Evolutionary conservation across 1,140 invertebrate species (phyloP), one percentile per base, ranked within the genome.

Genomic region (Zaprionus africanus): DNA sequence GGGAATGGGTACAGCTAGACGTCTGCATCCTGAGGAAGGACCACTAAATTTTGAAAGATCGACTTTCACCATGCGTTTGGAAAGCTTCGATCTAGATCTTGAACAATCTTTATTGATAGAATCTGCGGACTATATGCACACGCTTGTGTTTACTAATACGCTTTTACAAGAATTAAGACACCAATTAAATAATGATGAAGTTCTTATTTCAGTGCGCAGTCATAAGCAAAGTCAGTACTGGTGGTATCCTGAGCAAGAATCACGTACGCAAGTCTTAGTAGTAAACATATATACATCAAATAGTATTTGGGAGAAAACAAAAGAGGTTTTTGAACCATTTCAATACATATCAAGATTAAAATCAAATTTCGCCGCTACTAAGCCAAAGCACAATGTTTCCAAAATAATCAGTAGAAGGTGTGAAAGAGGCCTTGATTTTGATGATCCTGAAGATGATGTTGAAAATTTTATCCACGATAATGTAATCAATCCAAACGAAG

Each of bases 221-320:
- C 74, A 77, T 34, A 79, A 68, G 28, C 60, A 68, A 15, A 79
- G 41, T 34, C 68, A 67, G 15, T 79, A 77, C 56, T 79, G 75
- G 78, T 79, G 75, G 69, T 79, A 77, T 28, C 78, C 78, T 1
- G 75, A 79, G 24, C 75, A 77, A 49, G 68, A 77, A 22, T 77
- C 78, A 12, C 49, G 61, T 2, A 72, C 78, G 4, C 75, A 79
- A 15, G 75, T 77, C 1, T 56, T 79, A 13, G 78, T 73, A 2
- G 60, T 79, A 13, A 79, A 79, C 41, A 69, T 60, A 4, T 79
- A 73, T 31, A 68, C 78, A 13, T 22, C 54, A 13, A 54, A 54
- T 26, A 11, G 31, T 9, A 60, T 77, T 46, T 68, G 64, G 54
- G 46, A 65, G 15, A 72, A 68, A 26, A 61, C 64, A 9, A 22